Evolutionary conservation across 2,797 vertebrate genomes (phyloP), one percentile per base, ranked within the genome.

Genomic region (Halcyon leucocephala): DNA sequence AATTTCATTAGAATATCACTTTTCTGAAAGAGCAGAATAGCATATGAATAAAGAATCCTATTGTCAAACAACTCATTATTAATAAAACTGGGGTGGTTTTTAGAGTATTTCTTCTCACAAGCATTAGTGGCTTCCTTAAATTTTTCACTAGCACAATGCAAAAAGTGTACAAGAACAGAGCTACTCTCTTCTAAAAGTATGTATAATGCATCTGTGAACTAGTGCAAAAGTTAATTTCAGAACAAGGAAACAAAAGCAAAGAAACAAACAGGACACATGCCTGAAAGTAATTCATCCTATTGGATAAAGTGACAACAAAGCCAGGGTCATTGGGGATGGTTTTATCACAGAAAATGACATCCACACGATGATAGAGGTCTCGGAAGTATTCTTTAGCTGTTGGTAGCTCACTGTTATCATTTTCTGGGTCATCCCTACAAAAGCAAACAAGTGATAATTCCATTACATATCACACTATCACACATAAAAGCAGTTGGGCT

Each of bases 251-350:
- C 11, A 61, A 69, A 76, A 55, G 52, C 15, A 48, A 31, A 85
- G n/a, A 82, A 94, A 93, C 29, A 46, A 46, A 41, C 12, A 58
- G 35, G 52, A 31, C 33, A 94, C 84, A 2, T 97, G 99, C 99
- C 99, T 99, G 99, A 98, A 99, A 99, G 98, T 99, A 99, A 98
- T 99, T 99, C 99, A 99, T 99, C 97, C 99, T 99, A 98, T 99
- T 99, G 48, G 99, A 99, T 81, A 99, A 98, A 7, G 99, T 99
- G 95, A 99, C 99, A 93, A 99, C 99, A 79, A 99, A 99, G 95
- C 99, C 99, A 3, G 99, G 99, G 97, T 99, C 99, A 3, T 99
- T 99, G 57, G 99, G 99, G 98, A 99, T 99, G 96, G 99, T 99
- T 97, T 99, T 99, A 97, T 99, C 99, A 97, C 99, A 99, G 98